phyloP scores from a whole-genome alignment of 2,888 invertebrate genomes.

The Eurois occulta region DNA sequence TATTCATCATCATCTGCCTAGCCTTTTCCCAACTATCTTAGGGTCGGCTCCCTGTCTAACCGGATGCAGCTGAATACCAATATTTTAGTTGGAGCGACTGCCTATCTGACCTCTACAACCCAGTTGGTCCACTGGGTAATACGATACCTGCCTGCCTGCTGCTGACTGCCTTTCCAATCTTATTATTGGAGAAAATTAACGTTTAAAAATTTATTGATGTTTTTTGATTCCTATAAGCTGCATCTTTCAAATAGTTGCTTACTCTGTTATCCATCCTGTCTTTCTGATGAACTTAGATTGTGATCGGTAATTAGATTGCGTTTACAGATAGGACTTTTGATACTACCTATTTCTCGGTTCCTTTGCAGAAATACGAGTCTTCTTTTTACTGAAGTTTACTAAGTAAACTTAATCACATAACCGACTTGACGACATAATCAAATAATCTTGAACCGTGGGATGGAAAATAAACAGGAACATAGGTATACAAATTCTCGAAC shows the following conservation, averaged over 20 bases:
- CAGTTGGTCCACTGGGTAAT: too few relatives aligned
- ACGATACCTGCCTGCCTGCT: too few relatives aligned
- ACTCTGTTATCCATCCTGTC: background rate
- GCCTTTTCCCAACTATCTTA: too few relatives aligned
- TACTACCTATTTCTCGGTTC: background rate
- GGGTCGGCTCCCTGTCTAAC: too few relatives aligned
- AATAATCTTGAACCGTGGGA: constrained; percentile 13
- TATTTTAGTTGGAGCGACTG: too few relatives aligned
- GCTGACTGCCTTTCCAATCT: too few relatives aligned
- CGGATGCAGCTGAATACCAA: too few relatives aligned
- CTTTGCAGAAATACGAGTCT: background rate
- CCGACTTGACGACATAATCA: background rate
- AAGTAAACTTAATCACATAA: constrained; percentile 10
- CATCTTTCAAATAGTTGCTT: background rate
- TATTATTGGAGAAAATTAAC: background rate
- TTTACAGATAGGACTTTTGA: background rate
- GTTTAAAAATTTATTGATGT: too few relatives aligned
- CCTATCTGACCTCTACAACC: too few relatives aligned
- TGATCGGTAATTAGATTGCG: background rate
- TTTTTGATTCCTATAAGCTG: background rate
- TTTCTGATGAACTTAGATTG: background rate
- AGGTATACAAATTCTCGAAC: constrained; percentile 37
- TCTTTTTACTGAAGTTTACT: background rate
- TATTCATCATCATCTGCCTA: too few relatives aligned
- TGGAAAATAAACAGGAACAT: constrained; percentile 48